phyloP scores from a whole-genome alignment of 2,797 vertebrate genomes.

The Nothura maculosa region DNA sequence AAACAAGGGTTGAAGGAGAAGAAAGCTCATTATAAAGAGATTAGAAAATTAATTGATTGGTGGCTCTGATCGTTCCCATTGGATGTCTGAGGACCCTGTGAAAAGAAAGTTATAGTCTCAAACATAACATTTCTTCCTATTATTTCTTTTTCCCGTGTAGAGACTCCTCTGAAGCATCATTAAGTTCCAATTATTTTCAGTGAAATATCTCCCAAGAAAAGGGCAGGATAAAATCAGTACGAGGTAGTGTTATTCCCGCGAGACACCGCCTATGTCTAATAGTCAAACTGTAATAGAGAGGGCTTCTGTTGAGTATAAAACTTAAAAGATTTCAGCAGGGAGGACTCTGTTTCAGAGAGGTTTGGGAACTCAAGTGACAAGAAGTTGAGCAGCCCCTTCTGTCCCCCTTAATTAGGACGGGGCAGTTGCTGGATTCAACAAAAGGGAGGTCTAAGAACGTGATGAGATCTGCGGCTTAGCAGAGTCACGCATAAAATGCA shows the following conservation, averaged over 20 bases:
- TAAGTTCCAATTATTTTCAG: constrained; percentile 69
- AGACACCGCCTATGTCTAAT: constrained; percentile 22
- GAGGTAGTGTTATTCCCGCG: constrained; percentile 1
- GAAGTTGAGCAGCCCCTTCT: neutral
- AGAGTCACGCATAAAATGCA: neutral
- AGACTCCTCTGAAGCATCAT: constrained; percentile 60
- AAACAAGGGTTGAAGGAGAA: constrained; percentile 46
- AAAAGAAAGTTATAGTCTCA: constrained; percentile 46
- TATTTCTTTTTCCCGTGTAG: constrained; percentile 14
- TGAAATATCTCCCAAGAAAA: constrained; percentile 59
- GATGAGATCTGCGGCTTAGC: neutral
- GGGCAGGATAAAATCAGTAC: constrained; percentile 42
- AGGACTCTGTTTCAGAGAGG: neutral
- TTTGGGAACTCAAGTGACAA: neutral
- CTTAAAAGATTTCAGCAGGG: neutral
- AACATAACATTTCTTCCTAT: constrained; percentile 47
- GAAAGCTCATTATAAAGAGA: constrained; percentile 58
- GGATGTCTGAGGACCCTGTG: constrained; percentile 30
- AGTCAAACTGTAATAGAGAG: neutral
- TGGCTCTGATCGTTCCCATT: constrained; percentile 57
- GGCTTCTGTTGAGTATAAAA: constrained; percentile 21
- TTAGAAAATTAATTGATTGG: constrained; percentile 68
- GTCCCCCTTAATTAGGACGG: neutral
- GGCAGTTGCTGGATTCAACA: neutral
- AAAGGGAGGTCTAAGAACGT: neutral